Base-by-base conservation (phyloP, 2,797 vertebrate species). In the Enteromius unitaeniatus region DNA sequence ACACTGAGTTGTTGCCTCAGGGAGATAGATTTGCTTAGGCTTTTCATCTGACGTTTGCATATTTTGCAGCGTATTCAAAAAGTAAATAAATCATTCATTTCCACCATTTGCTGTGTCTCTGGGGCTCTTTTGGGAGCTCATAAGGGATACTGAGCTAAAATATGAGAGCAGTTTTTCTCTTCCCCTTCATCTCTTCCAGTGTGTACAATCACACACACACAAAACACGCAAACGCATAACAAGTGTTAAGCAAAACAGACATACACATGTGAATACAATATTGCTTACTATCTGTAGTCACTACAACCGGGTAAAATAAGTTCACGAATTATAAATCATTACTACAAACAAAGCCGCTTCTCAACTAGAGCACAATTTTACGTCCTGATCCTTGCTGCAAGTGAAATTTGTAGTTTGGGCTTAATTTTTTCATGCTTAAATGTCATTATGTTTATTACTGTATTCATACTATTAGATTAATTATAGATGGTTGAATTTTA, bases 51-150 rank as follows among this genome's bases (percentile, higher is more conserved):
- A 86, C 90, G 64, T 90, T 87, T 87, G 86, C 88, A 86, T 82
- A 89, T 92, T 89, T 90, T 83, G 87, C 78, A 75, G 79, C 53
- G 62, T n/a, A 34, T 91, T 90, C 87, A 85, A 70, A 91, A 91
- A 85, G 88, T 86, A 81, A 87, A 92, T 92, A 86, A 92, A 93
- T 91, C 84, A 92, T 93, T 92, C 58, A 85, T 85, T 78, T 69
- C 47, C 53, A 77, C 60, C 15, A 37, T 78, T 85, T 84, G 67
- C 82, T 0, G 8, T 74, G 73, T 84, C 82, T 87, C 83, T 78
- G 65, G 81, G 70, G 76, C 34, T 65, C 82, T 81, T 81, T 69
- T 62, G 77, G 64, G 17, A 80, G 78, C 70, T 83, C 62, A 65
- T 86, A 81, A 53, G 23, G 78, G 72, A 77, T 81, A 65, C 60